Conservation (phyloP, 2,888 invertebrate species). For the Drosophila kuntzei region DNA sequence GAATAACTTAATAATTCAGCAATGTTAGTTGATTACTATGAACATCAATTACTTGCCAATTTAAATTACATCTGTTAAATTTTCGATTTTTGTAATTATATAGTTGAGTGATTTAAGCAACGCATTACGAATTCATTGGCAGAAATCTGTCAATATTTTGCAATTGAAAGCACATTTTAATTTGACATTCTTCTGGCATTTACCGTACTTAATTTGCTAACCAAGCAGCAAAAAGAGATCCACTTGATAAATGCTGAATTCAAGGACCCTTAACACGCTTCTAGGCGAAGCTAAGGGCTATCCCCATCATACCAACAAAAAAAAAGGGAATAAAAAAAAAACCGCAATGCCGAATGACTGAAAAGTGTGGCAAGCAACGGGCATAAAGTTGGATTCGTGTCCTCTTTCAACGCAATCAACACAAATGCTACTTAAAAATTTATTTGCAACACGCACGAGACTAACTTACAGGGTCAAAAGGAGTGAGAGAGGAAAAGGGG, state of each 20-base stretch:
- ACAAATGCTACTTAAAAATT: slow-evolving; percentile 82
- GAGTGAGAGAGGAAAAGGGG: not conserved
- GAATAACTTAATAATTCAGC: slow-evolving; percentile 1
- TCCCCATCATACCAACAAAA: not conserved
- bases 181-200: slow-evolving; percentile 43
- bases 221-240: slow-evolving; percentile 65
- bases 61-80: slow-evolving; percentile 1
- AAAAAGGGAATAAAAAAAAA: slow-evolving; percentile 3
- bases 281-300: slow-evolving; percentile 19
- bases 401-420: slow-evolving; percentile 80
- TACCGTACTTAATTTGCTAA: slow-evolving; percentile 71
- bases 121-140: not conserved
- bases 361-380: slow-evolving; percentile 35
- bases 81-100: not conserved
- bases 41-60: not conserved
- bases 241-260: slow-evolving; percentile 71
- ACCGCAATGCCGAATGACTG: slow-evolving; percentile 28
- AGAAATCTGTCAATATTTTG: slow-evolving; percentile 16
- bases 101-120: slow-evolving; percentile 6
- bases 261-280: slow-evolving; percentile 61
- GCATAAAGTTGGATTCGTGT: slow-evolving; percentile 65
- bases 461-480: slow-evolving; percentile 32
- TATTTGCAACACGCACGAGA: slow-evolving; percentile 78
- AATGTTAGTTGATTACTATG: not conserved
- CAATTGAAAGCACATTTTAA: slow-evolving; percentile 15